phyloP scores from a whole-genome alignment of 2,797 vertebrate genomes.

The Miichthys miiuy region DNA sequence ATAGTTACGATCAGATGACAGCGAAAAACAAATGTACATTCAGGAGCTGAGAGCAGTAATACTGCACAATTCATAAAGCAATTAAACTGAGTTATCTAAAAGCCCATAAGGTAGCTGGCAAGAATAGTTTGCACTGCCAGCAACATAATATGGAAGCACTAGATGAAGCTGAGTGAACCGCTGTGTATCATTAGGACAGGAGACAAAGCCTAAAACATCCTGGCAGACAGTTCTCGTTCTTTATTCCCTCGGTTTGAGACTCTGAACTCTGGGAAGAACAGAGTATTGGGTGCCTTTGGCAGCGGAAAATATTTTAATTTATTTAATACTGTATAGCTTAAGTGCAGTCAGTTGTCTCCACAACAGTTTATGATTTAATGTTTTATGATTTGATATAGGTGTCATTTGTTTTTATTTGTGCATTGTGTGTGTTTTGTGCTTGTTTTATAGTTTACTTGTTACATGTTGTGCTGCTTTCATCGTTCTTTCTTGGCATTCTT shows the following conservation, averaged over 20 bases:
- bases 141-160: not conserved
- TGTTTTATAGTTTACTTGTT: too few relatives aligned
- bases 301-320: too few relatives aligned
- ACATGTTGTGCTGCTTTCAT: not conserved
- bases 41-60: not conserved
- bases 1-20: not conserved
- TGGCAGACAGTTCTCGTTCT: not conserved
- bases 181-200: not conserved
- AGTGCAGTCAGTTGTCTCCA: not conserved
- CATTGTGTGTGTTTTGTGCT: not conserved
- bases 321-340: too few relatives aligned
- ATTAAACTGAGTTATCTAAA: not conserved
- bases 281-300: not conserved
- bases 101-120: not conserved
- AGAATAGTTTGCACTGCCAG: not conserved
- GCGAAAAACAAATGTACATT: not conserved
- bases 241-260: too few relatives aligned
- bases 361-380: not conserved
- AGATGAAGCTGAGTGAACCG: not conserved
- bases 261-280: not conserved
- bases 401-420: not conserved
- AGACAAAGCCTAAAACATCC: not conserved
- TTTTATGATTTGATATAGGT: not conserved
- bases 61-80: not conserved
- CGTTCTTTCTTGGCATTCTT: not conserved